Evolutionary conservation across 2,888 invertebrate species (phyloP).

Genomic region (Platycnemis pennipes): DNA sequence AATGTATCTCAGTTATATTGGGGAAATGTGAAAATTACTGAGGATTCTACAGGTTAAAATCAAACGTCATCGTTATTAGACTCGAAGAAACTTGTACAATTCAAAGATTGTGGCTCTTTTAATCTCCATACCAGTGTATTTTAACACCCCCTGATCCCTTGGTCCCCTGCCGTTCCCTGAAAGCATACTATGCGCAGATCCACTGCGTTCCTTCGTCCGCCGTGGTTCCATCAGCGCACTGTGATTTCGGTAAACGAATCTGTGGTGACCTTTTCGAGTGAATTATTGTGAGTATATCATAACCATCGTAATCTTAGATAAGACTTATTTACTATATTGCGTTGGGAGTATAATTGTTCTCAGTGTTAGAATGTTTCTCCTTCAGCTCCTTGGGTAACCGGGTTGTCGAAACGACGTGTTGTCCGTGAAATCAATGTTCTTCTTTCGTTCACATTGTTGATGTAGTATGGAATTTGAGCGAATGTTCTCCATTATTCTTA

Average conservation of each 20-base stretch:
- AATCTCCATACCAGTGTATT: conserved; percentile 27
- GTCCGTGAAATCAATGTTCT: not conserved
- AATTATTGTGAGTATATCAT: no score
- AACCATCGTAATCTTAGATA: not conserved
- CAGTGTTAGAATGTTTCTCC: not conserved
- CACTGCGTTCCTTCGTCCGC: conserved; percentile 29
- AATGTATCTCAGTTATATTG: no score
- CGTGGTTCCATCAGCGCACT: not conserved
- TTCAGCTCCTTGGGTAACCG: not conserved
- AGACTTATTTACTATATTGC: not conserved
- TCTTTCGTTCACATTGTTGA: no score
- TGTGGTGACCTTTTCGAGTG: not conserved
- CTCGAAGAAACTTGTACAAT: not conserved
- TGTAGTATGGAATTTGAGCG: no score
- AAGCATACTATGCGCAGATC: conserved; percentile 44
- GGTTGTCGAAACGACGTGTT: conserved; percentile 23
- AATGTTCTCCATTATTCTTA: no score
- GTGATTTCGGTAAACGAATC: not conserved
- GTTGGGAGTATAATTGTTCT: not conserved
- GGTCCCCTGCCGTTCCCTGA: not conserved
- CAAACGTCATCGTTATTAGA: no score
- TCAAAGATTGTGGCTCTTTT: not conserved
- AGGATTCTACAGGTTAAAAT: no score
- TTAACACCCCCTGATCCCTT: not conserved
- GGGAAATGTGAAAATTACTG: no score